phyloP scores from a whole-genome alignment of 2,888 invertebrate species.

The Synanthedon formicaeformis region DNA sequence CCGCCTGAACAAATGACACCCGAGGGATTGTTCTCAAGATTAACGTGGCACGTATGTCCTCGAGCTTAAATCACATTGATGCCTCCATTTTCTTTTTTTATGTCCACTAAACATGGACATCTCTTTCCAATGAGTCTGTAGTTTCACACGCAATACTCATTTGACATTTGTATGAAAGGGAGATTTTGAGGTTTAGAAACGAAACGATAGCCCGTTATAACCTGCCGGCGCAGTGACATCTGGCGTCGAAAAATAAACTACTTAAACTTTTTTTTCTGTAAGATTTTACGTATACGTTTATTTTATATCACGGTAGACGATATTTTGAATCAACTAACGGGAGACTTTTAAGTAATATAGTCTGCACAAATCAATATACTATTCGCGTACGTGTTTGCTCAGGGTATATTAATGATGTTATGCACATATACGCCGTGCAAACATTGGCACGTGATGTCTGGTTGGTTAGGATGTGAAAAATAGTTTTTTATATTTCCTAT shows the following conservation, averaged over 20 bases:
- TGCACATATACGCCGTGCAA: slow-evolving; percentile 11
- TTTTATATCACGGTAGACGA: no score
- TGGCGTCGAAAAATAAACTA: no score
- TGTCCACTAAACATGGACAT: slow-evolving; percentile 38
- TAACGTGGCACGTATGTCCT: slow-evolving; percentile 58
- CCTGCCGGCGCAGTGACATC: no score
- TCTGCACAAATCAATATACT: slow-evolving; percentile 15
- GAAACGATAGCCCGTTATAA: no score
- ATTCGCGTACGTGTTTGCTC: slow-evolving; percentile 17
- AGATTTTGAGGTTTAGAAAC: no score
- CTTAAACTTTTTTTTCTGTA: no score
- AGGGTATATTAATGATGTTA: slow-evolving; percentile 15
- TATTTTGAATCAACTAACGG: no score
- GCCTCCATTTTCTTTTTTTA: slow-evolving; percentile 44
- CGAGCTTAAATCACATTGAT: slow-evolving; percentile 59
- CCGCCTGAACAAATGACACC: slow-evolving; percentile 32
- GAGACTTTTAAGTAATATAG: neutral
- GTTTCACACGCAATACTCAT: slow-evolving; percentile 20
- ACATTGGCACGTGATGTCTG: slow-evolving; percentile 1
- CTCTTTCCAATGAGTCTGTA: slow-evolving; percentile 26
- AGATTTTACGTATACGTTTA: no score
- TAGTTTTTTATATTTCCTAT: no score
- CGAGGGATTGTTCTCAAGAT: slow-evolving; percentile 49
- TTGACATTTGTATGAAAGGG: no score
- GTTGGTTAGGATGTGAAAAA: neutral